Evolutionary conservation across 2,797 vertebrate genomes (phyloP).

Genomic region (Clarias platycephalus): DNA sequence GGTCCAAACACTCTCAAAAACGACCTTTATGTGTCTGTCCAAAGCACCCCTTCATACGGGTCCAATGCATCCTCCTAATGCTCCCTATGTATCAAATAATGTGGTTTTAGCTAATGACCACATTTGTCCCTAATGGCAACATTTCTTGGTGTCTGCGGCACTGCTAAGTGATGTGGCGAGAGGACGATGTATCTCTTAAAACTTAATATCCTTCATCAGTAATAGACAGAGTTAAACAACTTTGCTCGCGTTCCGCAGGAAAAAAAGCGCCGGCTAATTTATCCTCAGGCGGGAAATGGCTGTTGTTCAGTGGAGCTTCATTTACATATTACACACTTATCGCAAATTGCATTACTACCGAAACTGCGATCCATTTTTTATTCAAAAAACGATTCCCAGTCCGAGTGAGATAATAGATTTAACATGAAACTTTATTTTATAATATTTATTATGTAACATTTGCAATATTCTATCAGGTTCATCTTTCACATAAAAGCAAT

Average conservation of each 20-base stretch:
- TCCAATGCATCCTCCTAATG: background rate
- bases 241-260: background rate
- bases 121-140: background rate
- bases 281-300: background rate
- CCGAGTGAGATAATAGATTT: background rate
- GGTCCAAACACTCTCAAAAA: background rate
- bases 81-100: background rate
- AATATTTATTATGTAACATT: background rate
- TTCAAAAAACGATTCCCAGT: background rate
- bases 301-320: background rate
- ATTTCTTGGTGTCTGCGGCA: background rate
- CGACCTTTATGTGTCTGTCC: background rate
- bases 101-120: slow-evolving; percentile 22
- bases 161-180: background rate
- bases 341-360: background rate
- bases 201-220: slow-evolving; percentile 4
- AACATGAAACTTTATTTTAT: background rate
- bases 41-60: background rate
- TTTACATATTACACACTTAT: slow-evolving; percentile 25
- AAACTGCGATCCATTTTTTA: background rate
- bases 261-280: background rate
- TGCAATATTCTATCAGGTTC: background rate
- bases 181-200: slow-evolving; percentile 19
- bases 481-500: background rate
- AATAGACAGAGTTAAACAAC: slow-evolving; percentile 16